Evolutionary conservation across 2,888 invertebrate species (phyloP).

Genomic region (Stenotaenia linearis): DNA sequence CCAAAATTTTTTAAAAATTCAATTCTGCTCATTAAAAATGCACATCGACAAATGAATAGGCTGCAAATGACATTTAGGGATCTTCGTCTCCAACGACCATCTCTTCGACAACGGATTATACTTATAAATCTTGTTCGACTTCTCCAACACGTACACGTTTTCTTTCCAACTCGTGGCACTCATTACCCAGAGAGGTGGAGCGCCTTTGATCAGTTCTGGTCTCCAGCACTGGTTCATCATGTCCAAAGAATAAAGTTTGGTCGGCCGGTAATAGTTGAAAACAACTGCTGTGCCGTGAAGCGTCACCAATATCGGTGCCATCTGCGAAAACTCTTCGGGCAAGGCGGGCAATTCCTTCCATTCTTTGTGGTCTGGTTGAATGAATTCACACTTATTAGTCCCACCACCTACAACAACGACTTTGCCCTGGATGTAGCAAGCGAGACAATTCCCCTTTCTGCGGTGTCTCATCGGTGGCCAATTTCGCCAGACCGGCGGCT

Average conservation of each 20-base stretch:
- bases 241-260: neutral
- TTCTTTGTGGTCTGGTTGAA: neutral
- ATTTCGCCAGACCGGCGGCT: neutral
- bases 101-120: neutral
- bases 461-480: neutral
- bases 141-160: neutral
- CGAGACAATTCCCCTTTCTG: neutral
- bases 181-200: neutral
- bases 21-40: neutral
- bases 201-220: neutral
- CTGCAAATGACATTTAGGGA: neutral
- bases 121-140: neutral
- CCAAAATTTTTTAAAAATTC: too few species aligned
- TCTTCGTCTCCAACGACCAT: neutral
- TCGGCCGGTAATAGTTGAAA: conserved; percentile 7
- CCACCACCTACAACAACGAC: conserved; percentile 5
- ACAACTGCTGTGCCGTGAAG: neutral
- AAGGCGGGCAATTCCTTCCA: neutral
- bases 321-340: neutral
- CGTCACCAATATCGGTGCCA: neutral
- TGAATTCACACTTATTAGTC: neutral
- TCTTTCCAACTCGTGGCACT: neutral
- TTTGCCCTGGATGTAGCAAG: neutral
- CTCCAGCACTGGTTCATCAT: neutral
- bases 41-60: neutral